phyloP scores from a whole-genome alignment of 2,888 invertebrate species.

The Volucella zonaria region DNA sequence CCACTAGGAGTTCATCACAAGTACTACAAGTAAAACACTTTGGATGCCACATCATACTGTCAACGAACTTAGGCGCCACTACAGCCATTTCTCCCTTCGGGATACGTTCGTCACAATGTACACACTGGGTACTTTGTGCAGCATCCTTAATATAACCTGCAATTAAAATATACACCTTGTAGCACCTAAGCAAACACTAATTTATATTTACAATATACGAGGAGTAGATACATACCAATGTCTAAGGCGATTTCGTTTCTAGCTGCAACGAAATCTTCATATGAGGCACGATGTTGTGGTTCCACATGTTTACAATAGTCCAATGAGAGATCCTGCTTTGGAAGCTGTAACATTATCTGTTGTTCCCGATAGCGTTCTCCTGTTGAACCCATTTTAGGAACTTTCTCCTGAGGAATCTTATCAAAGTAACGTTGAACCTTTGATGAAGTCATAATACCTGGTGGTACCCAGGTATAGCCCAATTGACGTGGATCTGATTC shows the following conservation, averaged over 20 bases:
- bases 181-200: neutral
- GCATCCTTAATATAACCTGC: slow-evolving; percentile 86
- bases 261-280: slow-evolving; percentile 96
- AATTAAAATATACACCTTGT: slow-evolving; percentile 70
- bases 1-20: slow-evolving; percentile 96
- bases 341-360: slow-evolving; percentile 94
- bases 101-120: slow-evolving; percentile 91
- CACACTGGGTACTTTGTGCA: slow-evolving; percentile 87
- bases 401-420: slow-evolving; percentile 91
- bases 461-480: slow-evolving; percentile 88
- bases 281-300: slow-evolving; percentile 89
- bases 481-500: slow-evolving; percentile 85
- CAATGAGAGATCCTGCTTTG: slow-evolving; percentile 95
- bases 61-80: slow-evolving; percentile 91
- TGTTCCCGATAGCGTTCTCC: slow-evolving; percentile 92
- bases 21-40: slow-evolving; percentile 95
- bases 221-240: slow-evolving; percentile 87
- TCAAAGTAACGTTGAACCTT: slow-evolving; percentile 93
- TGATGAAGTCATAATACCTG: slow-evolving; percentile 81
- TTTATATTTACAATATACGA: neutral
- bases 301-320: slow-evolving; percentile 95
- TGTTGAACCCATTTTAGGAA: slow-evolving; percentile 88
- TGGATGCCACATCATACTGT: slow-evolving; percentile 93
- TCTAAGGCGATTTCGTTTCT: slow-evolving; percentile 98
- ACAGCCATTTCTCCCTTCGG: slow-evolving; percentile 92